Evolutionary conservation across 1,140 invertebrate genomes (phyloP), one percentile per base, ranked within the genome.

Genomic region (Philopotamus ludificatus): DNA sequence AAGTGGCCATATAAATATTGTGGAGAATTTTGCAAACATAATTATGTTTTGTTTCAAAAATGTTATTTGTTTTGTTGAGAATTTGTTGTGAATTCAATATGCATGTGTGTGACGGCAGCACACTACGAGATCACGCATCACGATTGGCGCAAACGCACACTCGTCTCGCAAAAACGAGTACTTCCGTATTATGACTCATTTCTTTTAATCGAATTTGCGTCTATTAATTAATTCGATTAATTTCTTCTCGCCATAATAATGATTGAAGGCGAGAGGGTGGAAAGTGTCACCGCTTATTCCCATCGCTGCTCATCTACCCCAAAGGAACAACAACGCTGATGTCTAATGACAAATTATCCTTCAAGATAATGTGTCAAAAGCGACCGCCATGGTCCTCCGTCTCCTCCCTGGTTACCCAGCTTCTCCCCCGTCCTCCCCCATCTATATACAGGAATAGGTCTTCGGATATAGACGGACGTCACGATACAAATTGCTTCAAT

Each of bases 331-430:
- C 53, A 34, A 22, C 53, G 21, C 22, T 28, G 23, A 57, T 57
- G 53, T 57, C 23, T 57, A 57, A 57, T 57, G 53, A 57, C 53
- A 57, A 57, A 57, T 57, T 57, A 57, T 39, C 53, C 53, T 21
- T 57, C 53, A 57, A 57, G 53, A 57, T 57, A 57, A 28, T 26
- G 20, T 16, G 23, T 57, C 53, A 57, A 57, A 57, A 57, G 53
- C 53, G 23, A 28, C 53, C 34, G 22, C 53, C 34, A n/a, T 21
- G 16, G 16, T 23, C 53, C 15, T 57, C 34, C n/a, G 15, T 15
- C 23, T n/a, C 16, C 23, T 28, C 22, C 25, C 12, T 25, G 3
- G 21, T n/a, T 7, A n/a, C 53, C n/a, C 23, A 9, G 16, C 23
- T 23, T 23, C 18, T 23, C 7, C 15, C n/a, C 4, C n/a, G 21